Evolutionary conservation across 2,888 invertebrate species (phyloP), one percentile per base, ranked within the genome.

Genomic region (Ophion ellenae): DNA sequence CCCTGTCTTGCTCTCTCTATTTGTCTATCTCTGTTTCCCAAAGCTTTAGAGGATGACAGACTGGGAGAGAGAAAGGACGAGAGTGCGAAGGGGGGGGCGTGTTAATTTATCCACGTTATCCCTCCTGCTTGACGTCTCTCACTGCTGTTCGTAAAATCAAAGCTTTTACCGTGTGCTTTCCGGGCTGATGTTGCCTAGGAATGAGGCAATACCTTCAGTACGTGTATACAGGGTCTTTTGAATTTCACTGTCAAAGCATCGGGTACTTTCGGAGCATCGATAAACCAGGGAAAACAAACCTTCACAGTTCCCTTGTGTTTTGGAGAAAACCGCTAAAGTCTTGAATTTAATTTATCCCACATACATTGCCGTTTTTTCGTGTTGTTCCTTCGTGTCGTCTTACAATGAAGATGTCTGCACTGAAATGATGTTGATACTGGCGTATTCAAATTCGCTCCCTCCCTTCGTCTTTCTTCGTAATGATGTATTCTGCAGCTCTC

Each of bases 91-190:
- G 45, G 59, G 45, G 59, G 59, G 32, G 78, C 14, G 59, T 10
- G 64, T 76, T 77, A 83, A 86, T 86, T 85, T 85, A 83, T 81
- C 77, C 77, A 81, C 61, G 70, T 78, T 59, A 81, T 81, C 47
- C 59, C 71, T 63, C 40, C 53, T 61, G 85, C 80, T 74, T 61
- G 73, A 59, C 77, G 57, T 69, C 70, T 83, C 81, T 47, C 67
- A 24, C 74, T 24, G 28, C 76, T 81, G 61, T 73, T 86, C 80
- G 81, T 74, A 80, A 83, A 87, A 87, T 87, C 83, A 87, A 83
- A 83, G 85, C 86, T 85, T 83, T 87, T 85, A 85, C 70, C 83
- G 64, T 57, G 64, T 69, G 32, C 61, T 36, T 63, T 71, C 67
- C 28, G 71, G 63, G 53, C 17, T 20, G 75, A 81, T 73, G 73